Evolutionary conservation across 2,797 vertebrate species (phyloP).

Genomic region (Clamator glandarius): DNA sequence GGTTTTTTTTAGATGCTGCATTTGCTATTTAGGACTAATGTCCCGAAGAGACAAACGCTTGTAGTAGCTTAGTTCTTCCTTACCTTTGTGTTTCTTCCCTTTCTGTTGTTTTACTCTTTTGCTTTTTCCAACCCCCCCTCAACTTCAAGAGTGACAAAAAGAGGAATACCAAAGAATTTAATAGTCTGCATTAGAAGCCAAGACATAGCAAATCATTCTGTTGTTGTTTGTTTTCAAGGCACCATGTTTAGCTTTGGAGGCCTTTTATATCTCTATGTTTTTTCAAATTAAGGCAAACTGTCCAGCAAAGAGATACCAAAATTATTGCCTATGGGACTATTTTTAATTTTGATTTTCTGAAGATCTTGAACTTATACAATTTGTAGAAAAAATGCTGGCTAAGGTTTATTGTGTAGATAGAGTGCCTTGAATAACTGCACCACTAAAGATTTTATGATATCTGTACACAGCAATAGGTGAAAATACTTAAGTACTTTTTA

Average conservation of each 20-base stretch:
- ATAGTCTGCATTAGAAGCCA: not conserved
- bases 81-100: not conserved
- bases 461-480: not conserved
- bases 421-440: not conserved
- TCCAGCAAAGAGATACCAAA: not conserved
- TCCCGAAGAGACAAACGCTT: not conserved
- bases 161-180: not conserved
- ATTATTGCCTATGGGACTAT: not conserved
- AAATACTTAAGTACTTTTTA: not conserved
- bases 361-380: not conserved
- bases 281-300: not conserved
- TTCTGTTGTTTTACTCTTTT: not conserved
- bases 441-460: not conserved
- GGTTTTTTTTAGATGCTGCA: not conserved
- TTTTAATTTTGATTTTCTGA: not conserved
- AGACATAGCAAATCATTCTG: not conserved
- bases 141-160: not conserved
- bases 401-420: not conserved
- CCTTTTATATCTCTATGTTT: not conserved
- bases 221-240: not conserved
- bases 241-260: not conserved
- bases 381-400: not conserved
- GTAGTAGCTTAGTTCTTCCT: not conserved
- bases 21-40: not conserved
- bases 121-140: not conserved